phyloP scores from a whole-genome alignment of 2,113 vertebrate genomes.

The Pteropus alecto region DNA sequence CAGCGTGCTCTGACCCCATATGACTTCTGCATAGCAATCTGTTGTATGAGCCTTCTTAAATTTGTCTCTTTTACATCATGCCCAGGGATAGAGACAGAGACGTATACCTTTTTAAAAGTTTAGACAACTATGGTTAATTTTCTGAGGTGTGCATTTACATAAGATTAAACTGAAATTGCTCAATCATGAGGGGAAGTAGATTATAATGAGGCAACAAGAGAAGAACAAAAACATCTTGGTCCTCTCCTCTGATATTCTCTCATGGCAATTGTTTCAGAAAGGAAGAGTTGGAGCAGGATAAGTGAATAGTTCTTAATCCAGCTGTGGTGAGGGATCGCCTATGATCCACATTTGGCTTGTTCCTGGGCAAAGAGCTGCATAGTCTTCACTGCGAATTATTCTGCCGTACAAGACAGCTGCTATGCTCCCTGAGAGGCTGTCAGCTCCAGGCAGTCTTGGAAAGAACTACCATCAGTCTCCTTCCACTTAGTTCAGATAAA shows the following conservation, averaged over 20 bases:
- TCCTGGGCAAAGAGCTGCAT: neutral
- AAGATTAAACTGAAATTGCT: neutral
- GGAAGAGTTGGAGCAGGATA: neutral
- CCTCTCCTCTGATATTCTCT: neutral
- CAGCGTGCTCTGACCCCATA: neutral
- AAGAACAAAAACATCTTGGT: neutral
- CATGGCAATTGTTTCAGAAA: neutral
- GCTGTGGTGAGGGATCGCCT: neutral
- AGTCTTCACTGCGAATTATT: neutral
- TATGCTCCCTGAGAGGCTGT: neutral
- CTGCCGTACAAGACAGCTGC: neutral
- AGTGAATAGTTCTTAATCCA: neutral
- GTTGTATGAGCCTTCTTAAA: neutral
- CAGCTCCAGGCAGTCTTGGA: neutral
- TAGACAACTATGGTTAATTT: neutral
- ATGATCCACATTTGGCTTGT: neutral
- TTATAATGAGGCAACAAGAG: neutral
- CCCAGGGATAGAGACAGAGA: neutral
- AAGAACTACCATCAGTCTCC: neutral
- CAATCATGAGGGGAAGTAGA: neutral
- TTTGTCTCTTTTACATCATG: neutral
- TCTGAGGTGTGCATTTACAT: neutral
- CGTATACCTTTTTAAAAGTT: neutral
- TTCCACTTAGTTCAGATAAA: neutral
- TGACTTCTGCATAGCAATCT: neutral